Conservation (phyloP, 1,140 invertebrate species). For the Sitodiplosis mosellana region DNA sequence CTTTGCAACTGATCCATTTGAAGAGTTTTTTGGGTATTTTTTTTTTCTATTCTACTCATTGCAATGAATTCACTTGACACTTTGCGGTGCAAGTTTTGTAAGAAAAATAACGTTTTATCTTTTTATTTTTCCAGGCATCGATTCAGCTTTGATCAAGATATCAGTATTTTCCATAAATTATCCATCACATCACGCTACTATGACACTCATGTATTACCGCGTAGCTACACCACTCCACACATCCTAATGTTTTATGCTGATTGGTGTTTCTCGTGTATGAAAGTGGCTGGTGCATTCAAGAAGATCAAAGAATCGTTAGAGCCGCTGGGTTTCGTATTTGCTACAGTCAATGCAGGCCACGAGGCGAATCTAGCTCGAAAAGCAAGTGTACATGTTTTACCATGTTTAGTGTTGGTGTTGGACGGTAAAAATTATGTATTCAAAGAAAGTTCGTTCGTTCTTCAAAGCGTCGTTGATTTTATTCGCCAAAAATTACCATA, state of each 20-base stretch:
- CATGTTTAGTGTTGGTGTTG: constrained; percentile 61
- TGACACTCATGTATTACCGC: constrained; percentile 68
- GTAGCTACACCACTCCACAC: constrained; percentile 59
- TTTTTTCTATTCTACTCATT: background rate
- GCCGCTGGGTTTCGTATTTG: constrained; percentile 39
- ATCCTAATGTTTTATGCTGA: constrained; percentile 81
- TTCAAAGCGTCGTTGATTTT: constrained; percentile 70
- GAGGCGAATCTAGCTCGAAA: constrained; percentile 55
- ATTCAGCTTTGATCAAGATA: constrained; percentile 64
- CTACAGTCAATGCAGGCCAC: constrained; percentile 67
- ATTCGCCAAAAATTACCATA: constrained; percentile 67
- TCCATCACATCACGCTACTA: constrained; percentile 72
- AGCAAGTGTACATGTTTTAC: constrained; percentile 59
- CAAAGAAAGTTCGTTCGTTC: constrained; percentile 53
- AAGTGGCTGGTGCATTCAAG: constrained; percentile 64
- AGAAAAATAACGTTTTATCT: background rate
- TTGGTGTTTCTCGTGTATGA: constrained; percentile 80
- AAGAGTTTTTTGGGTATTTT: constrained; percentile 46
- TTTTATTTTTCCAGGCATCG: constrained; percentile 15
- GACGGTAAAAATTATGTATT: constrained; percentile 66
- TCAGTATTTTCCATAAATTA: constrained; percentile 67
- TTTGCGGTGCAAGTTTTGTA: too few species aligned
- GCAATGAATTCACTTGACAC: background rate
- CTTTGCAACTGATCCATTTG: constrained; percentile 44
- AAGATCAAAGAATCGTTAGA: constrained; percentile 69